Evolutionary conservation across 2,797 vertebrate species (phyloP).

Genomic region (Rhinatrema bivittatum): DNA sequence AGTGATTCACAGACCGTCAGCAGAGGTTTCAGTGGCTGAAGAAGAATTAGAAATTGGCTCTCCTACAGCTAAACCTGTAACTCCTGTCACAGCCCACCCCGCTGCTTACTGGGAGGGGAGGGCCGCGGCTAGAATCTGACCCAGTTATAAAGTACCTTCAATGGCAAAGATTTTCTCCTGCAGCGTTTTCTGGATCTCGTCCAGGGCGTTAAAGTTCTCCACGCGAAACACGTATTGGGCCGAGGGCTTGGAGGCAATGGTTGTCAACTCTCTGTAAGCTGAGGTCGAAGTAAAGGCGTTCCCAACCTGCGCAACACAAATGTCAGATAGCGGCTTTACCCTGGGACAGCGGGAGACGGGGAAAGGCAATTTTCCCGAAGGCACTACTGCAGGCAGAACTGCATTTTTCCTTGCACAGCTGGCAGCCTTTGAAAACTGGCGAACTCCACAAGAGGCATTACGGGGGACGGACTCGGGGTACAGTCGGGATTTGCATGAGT

Average conservation of each 20-base stretch:
- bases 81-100: rapidly evolving
- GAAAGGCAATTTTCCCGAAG: too few species aligned
- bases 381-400: too few species aligned
- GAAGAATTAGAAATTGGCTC: not conserved
- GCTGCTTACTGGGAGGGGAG: not conserved
- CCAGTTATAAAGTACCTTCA: constrained; percentile 22
- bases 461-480: too few species aligned
- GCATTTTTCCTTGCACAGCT: too few species aligned
- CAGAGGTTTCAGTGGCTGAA: not conserved
- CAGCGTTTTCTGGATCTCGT: constrained; percentile 31
- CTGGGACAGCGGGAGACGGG: not conserved
- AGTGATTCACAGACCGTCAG: not conserved
- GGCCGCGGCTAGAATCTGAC: too few species aligned
- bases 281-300: not conserved
- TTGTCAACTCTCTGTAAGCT: constrained; percentile 12
- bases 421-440: too few species aligned
- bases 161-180: constrained; percentile 49
- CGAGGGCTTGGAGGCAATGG: constrained; percentile 10
- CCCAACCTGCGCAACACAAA: constrained; percentile 29
- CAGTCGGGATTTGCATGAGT: too few species aligned
- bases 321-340: not conserved
- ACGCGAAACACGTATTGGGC: constrained; percentile 34
- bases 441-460: too few species aligned
- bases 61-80: not conserved
- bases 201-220: constrained; percentile 29